phyloP scores from a whole-genome alignment of 2,797 vertebrate species.

The Arctocebus calabarensis region DNA sequence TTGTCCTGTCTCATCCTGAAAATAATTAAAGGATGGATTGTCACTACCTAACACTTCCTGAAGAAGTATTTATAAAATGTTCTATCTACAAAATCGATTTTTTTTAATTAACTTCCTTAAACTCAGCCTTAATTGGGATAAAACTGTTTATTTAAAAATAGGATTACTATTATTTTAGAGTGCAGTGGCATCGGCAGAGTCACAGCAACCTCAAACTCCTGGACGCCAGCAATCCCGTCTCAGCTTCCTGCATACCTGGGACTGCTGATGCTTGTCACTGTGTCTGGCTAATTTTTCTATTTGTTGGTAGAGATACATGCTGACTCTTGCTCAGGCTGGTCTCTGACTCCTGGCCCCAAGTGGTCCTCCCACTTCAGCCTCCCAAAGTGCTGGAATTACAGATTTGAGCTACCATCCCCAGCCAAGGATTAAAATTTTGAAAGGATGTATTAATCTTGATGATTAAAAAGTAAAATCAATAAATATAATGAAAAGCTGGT shows the following conservation, averaged over 20 bases:
- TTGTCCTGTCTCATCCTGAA: neutral
- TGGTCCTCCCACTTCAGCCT: neutral
- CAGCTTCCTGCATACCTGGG: neutral
- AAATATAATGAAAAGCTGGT: neutral
- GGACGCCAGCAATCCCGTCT: neutral
- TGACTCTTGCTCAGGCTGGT: neutral
- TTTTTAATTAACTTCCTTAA: neutral
- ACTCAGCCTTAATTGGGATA: neutral
- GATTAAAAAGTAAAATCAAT: neutral
- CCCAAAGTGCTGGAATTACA: neutral
- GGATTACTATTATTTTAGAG: neutral
- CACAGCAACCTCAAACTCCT: neutral
- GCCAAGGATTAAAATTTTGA: neutral
- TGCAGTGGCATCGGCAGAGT: neutral
- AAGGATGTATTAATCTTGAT: neutral
- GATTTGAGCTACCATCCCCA: neutral
- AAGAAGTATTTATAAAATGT: neutral
- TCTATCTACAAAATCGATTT: neutral
- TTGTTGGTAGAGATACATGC: neutral
- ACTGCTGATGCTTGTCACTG: neutral
- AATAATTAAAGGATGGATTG: neutral
- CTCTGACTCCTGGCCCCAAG: neutral
- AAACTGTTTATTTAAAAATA: neutral
- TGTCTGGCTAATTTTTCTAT: neutral
- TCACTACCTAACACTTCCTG: neutral